These are phyloP conservation scores for Perdita meconis DNA, from an alignment of 2,888 invertebrate species.

Conservation along the genomic window DNA sequence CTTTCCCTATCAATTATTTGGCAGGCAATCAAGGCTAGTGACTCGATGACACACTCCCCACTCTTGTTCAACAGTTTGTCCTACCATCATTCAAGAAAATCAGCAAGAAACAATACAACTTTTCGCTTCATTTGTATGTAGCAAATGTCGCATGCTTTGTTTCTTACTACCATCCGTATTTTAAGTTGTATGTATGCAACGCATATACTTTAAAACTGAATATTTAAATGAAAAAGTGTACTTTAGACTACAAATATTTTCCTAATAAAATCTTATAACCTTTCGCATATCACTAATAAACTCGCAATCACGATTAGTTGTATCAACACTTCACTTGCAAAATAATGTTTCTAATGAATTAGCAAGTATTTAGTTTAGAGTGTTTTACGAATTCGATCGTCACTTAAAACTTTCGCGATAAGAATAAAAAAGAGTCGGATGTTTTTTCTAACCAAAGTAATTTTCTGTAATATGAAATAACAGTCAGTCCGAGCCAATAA, in stretches of 20 bases:
- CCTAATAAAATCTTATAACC: not conserved
- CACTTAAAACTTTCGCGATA: not conserved
- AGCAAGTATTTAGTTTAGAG: not conserved
- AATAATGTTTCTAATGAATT: not conserved
- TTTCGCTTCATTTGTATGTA: too few relatives aligned
- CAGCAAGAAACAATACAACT: not conserved
- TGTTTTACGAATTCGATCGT: not conserved
- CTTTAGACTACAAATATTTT: too few relatives aligned
- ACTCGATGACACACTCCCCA: slow-evolving; percentile 75
- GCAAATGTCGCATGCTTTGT: too few relatives aligned
- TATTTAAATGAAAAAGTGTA: too few relatives aligned
- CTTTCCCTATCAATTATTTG: slow-evolving; percentile 81
- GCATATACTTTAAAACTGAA: too few relatives aligned
- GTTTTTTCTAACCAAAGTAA: not conserved
- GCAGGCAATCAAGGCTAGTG: slow-evolving; percentile 82
- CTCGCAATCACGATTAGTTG: not conserved
- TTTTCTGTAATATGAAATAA: slow-evolving; percentile 16
- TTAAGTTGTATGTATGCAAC: too few relatives aligned
- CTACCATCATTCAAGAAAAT: slow-evolving; percentile 61
- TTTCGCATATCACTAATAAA: not conserved
- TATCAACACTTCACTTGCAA: not conserved
- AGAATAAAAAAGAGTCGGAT: not conserved
- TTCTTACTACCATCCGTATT: too few relatives aligned
- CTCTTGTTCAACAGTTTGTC: slow-evolving; percentile 45
- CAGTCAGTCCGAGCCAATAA: slow-evolving; percentile 20